These are phyloP conservation scores for Tragelaphus scriptus DNA, from an alignment of 2,113 vertebrate species.

Conservation along the genomic window DNA sequence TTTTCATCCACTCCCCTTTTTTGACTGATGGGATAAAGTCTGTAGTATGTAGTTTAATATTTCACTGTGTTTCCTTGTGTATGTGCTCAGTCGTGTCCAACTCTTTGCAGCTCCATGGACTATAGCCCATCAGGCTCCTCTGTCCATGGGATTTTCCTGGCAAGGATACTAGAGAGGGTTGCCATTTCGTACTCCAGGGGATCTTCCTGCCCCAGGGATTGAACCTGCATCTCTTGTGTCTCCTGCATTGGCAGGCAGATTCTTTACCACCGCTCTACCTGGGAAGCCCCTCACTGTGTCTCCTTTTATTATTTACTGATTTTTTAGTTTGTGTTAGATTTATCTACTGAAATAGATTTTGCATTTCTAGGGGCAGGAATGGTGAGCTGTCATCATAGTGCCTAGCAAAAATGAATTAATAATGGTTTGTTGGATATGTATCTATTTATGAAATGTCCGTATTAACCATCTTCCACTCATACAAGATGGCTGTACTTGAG, in stretches of 20 bases:
- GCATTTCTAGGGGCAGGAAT: background rate
- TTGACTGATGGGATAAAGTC: background rate
- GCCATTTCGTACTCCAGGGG: background rate
- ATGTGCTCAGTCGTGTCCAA: background rate
- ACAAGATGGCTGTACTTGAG: background rate
- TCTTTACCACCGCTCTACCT: background rate
- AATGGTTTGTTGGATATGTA: background rate
- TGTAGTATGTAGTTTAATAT: constrained; percentile 14
- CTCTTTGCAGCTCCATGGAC: background rate
- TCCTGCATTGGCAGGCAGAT: background rate
- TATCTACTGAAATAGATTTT: constrained; percentile 30
- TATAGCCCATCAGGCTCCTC: background rate
- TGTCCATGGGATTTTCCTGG: background rate
- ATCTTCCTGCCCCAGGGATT: background rate
- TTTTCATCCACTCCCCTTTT: background rate
- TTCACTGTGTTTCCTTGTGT: background rate
- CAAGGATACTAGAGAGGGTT: background rate
- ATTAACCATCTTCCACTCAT: background rate
- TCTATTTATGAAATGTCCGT: constrained; percentile 23
- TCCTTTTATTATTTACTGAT: background rate
- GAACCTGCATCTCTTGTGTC: background rate
- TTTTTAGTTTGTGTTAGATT: background rate
- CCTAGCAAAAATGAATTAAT: background rate
- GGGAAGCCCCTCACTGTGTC: background rate
- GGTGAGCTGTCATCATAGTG: background rate